Evolutionary conservation across 2,888 invertebrate species (phyloP).

Genomic region (Plemyria rubiginata): DNA sequence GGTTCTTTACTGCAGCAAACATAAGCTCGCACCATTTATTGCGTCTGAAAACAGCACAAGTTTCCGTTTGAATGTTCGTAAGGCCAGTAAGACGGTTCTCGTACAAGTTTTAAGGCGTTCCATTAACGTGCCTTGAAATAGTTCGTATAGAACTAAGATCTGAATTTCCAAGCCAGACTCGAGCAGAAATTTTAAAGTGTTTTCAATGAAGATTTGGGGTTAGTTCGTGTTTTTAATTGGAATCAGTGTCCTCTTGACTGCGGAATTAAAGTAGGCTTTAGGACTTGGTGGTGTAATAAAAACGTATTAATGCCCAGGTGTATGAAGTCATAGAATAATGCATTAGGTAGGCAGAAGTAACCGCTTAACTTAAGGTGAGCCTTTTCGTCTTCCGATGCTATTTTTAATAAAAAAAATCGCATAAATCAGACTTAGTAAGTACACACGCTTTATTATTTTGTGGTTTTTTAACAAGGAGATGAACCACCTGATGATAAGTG

Average conservation of each 20-base stretch:
- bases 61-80: slow-evolving; percentile 66
- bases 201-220: neutral
- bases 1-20: slow-evolving; percentile 64
- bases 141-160: slow-evolving; percentile 18
- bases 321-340: no score
- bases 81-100: slow-evolving; percentile 69
- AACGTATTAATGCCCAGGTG: no score
- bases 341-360: no score
- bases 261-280: no score
- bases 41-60: slow-evolving; percentile 73
- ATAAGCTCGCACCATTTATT: slow-evolving; percentile 76
- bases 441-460: no score
- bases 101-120: slow-evolving; percentile 75
- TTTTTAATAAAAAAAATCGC: no score
- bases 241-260: neutral
- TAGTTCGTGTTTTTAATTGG: neutral
- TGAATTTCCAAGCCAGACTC: neutral
- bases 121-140: slow-evolving; percentile 38
- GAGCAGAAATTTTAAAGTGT: neutral
- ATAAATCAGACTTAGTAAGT: no score
- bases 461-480: no score
- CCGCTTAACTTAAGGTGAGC: no score
- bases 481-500: no score
- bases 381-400: no score
- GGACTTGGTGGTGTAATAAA: no score